phyloP scores from a whole-genome alignment of 2,113 vertebrate species.

The Callocephalon fimbriatum region DNA sequence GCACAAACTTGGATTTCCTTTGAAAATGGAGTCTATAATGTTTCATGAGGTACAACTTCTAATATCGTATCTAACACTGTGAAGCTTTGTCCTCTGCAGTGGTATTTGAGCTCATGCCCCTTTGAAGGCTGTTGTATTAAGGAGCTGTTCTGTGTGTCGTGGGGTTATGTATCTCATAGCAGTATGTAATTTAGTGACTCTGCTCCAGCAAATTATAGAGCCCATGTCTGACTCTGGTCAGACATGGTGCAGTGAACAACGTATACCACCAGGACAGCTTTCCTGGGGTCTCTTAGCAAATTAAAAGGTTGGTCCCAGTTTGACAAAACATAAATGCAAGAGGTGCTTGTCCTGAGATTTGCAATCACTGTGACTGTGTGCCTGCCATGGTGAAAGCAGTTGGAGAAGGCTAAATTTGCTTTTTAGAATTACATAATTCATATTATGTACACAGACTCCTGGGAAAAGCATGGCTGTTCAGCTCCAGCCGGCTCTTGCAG shows the following conservation, averaged over 20 bases:
- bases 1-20: background rate
- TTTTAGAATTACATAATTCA: background rate
- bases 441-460: background rate
- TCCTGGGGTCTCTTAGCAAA: background rate
- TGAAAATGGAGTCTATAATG: background rate
- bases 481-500: background rate
- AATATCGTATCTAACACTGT: background rate
- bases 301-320: background rate
- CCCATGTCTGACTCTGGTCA: background rate
- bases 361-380: background rate
- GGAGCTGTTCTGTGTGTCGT: background rate
- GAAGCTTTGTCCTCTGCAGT: background rate
- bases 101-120: background rate
- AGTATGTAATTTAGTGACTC: background rate
- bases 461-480: background rate
- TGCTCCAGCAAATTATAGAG: background rate
- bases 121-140: background rate
- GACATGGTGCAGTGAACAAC: background rate
- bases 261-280: background rate
- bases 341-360: background rate
- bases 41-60: background rate
- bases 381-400: background rate
- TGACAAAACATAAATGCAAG: background rate
- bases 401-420: background rate
- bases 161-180: background rate